Conservation (phyloP, 1,140 invertebrate species). For the Drosophila pachea region DNA sequence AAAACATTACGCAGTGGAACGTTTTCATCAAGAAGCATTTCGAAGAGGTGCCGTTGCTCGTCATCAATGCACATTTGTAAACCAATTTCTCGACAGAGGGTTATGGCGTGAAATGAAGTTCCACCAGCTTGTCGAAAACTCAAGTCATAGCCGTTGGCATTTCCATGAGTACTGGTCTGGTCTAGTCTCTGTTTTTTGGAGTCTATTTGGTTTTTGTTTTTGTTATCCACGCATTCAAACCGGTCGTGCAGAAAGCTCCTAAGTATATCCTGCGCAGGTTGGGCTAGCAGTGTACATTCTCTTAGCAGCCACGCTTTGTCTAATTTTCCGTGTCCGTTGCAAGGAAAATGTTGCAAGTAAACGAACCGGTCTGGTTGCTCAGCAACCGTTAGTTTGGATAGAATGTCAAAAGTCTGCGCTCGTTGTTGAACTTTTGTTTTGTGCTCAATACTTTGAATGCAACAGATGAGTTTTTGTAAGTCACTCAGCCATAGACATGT, state of each 20-base stretch:
- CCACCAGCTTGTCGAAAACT: conserved; percentile 66
- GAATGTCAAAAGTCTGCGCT: conserved; percentile 57
- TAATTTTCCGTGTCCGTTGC: conserved; percentile 80
- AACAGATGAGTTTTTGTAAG: conserved; percentile 62
- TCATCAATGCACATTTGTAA: conserved; percentile 51
- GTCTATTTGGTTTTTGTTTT: conserved; percentile 6
- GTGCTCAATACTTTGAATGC: conserved; percentile 45
- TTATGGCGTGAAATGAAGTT: conserved; percentile 72
- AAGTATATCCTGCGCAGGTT: conserved; percentile 56
- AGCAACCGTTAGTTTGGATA: conserved; percentile 46
- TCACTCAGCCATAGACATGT: conserved; percentile 51
- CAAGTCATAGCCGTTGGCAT: conserved; percentile 32
- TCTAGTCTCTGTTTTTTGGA: conserved; percentile 39
- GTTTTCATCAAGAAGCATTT: conserved; percentile 49
- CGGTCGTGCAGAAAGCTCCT: conserved; percentile 59
- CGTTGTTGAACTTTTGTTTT: conserved; percentile 59
- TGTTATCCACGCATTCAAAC: conserved; percentile 49
- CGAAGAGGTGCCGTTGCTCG: conserved; percentile 55
- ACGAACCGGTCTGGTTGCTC: conserved; percentile 79
- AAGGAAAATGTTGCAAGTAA: conserved; percentile 76
- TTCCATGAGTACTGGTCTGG: not conserved
- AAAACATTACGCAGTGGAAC: conserved; percentile 44
- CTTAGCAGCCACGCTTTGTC: conserved; percentile 51
- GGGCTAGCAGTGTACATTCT: conserved; percentile 49
- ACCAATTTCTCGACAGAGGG: conserved; percentile 59